phyloP scores from a whole-genome alignment of 2,888 invertebrate species.

The Caenorhabditis sp. region DNA sequence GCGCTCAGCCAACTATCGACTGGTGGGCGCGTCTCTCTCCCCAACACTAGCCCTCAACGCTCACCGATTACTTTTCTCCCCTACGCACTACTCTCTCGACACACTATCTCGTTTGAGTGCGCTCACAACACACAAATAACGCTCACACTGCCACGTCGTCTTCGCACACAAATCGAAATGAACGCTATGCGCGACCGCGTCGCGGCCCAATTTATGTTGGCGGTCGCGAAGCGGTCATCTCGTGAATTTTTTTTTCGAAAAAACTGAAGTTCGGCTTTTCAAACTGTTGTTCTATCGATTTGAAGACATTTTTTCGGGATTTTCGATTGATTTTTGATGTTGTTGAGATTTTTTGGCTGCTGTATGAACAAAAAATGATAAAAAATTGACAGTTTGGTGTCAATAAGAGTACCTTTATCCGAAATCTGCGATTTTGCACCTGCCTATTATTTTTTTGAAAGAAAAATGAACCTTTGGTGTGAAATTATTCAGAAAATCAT shows the following conservation, averaged over 20 bases:
- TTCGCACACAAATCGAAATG: slow-evolving; percentile 9
- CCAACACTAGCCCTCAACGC: slow-evolving; percentile 20
- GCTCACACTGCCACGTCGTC: slow-evolving; percentile 12
- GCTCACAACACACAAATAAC: slow-evolving; percentile 7
- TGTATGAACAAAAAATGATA: too few relatives aligned
- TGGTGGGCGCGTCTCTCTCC: slow-evolving; percentile 33
- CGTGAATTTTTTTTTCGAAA: background rate
- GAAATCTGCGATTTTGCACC: too few relatives aligned
- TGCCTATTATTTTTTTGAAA: too few relatives aligned
- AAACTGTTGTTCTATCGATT: background rate
- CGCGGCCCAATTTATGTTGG: slow-evolving; percentile 9
- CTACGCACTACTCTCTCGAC: background rate
- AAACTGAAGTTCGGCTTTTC: background rate
- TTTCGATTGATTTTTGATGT: background rate
- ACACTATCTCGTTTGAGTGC: slow-evolving; percentile 14
- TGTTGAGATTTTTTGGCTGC: too few relatives aligned
- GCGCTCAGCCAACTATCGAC: slow-evolving; percentile 53
- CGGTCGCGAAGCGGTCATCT: slow-evolving; percentile 25
- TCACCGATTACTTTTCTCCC: slow-evolving; percentile 6
- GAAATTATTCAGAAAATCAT: too few relatives aligned
- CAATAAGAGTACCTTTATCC: too few relatives aligned
- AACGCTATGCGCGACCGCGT: slow-evolving; percentile 21
- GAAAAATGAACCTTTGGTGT: too few relatives aligned
- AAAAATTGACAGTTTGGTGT: too few relatives aligned
- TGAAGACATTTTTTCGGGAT: background rate